Base-by-base conservation (phyloP, 2,797 vertebrate species). In the Pogonophryne albipinna region DNA sequence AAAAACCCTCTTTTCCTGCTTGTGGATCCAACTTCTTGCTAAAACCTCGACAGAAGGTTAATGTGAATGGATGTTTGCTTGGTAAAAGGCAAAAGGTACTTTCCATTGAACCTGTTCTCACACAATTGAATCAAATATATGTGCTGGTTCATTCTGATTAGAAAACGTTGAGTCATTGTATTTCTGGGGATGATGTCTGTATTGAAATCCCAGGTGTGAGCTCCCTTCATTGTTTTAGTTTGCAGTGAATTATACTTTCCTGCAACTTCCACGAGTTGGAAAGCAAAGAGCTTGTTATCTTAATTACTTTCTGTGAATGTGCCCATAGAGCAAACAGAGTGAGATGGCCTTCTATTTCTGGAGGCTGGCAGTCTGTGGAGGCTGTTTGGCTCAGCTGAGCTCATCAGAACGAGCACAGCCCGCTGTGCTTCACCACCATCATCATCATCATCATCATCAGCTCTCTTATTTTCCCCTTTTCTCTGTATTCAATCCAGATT, bases 261-360 rank as follows among this genome's bases (percentile, higher is more conserved):
- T n/a, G 82, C 78, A 72, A 87, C 84, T 83, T 82, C 69, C 81
- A 52, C 82, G 14, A 78, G 76, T 71, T 73, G 83, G 76, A 83
- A 82, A 76, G 85, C 85, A 78, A 77, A 85, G 74, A 79, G 87
- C 86, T 87, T 83, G 89, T 91, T 90, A 93, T 92, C 92, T 92
- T 91, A 91, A 92, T 90, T 88, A 89, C 89, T 89, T 89, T 90
- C 80, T 83, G 85, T 80, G 85, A 89, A 92, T 86, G 61, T 71
- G 83, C 84, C 86, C 63, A 31, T 56, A 41, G 90, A 88, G 89
- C 87, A 85, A 86, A 87, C 85, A 75, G 75, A 85, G 77, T 63
- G 79, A 88, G 83, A 84, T 84, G 85, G 79, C 57, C 67, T 69
- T 83, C 89, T 93, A 90, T 92, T 91, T 91, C 87, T 83, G 76